Conservation (phyloP, 1,140 invertebrate species). For the Calephelis virginiensis region DNA sequence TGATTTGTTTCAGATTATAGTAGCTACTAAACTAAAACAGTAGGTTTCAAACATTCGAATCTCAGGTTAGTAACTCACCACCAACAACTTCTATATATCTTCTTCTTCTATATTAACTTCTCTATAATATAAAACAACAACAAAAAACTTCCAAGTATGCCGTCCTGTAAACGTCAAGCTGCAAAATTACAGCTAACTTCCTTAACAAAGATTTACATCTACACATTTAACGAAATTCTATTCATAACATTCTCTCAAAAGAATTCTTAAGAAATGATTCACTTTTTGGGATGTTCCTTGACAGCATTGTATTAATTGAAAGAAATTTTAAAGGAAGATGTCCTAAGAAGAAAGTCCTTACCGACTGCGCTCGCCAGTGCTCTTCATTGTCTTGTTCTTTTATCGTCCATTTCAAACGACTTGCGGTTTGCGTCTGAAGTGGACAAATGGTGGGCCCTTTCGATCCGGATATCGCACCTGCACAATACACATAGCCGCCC, state of each 20-base stretch:
- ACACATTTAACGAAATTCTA: not conserved
- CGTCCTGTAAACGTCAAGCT: not conserved
- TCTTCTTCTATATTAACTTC: too few relatives aligned
- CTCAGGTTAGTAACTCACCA: too few relatives aligned
- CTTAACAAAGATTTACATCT: constrained; percentile 2
- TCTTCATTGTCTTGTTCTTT: not conserved
- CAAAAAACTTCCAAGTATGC: too few relatives aligned
- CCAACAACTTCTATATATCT: too few relatives aligned
- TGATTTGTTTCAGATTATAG: too few relatives aligned
- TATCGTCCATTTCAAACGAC: constrained; percentile 2
- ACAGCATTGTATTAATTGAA: constrained; percentile 12
- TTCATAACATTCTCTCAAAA: constrained; percentile 8
- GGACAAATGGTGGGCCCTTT: not conserved
- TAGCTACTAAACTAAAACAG: too few relatives aligned
- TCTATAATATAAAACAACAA: too few relatives aligned
- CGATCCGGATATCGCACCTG: too few relatives aligned
- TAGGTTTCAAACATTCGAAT: too few relatives aligned
- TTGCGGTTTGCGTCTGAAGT: not conserved
- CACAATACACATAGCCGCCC: too few relatives aligned
- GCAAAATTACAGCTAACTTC: constrained; percentile 2
- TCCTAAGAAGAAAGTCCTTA: not conserved
- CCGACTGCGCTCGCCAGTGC: not conserved
- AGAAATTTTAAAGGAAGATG: too few relatives aligned
- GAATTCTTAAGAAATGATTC: constrained; percentile 13
- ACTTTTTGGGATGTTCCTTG: not conserved